A percentile compares a stretch with the other conserved stretches of the same genome.
phyloP scores from a whole-genome alignment of 2,797 vertebrate genomes.

The Philypnodon macrostomus region DNA sequence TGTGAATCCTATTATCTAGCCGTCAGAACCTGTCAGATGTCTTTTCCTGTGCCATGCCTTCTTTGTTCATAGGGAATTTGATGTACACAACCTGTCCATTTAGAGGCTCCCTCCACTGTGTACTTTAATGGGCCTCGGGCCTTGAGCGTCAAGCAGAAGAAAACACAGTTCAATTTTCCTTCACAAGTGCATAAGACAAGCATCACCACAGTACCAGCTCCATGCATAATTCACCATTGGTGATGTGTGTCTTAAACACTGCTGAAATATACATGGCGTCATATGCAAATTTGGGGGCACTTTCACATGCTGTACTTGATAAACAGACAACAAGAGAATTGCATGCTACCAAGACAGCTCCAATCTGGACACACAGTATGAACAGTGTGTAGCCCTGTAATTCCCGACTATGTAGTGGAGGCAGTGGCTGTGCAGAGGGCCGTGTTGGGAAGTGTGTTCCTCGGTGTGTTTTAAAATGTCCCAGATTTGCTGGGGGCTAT shows the following conservation, averaged over 20 bases:
- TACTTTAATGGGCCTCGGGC: slow-evolving; percentile 65
- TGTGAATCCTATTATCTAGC: slow-evolving; percentile 60
- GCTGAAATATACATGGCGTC: slow-evolving; percentile 95
- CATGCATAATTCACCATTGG: slow-evolving; percentile 93
- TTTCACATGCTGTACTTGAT: slow-evolving; percentile 74
- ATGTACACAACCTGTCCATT: slow-evolving; percentile 56
- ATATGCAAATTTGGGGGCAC: slow-evolving; percentile 88
- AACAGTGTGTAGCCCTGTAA: slow-evolving; percentile 35
- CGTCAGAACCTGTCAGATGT: slow-evolving; percentile 58
- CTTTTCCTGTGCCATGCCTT: slow-evolving; percentile 24
- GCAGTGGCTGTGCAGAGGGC: slow-evolving; percentile 23
- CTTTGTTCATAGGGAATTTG: slow-evolving; percentile 51
- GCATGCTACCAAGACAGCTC: slow-evolving; percentile 49
- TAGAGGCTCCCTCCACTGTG: slow-evolving; percentile 50
- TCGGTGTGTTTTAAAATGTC: slow-evolving; percentile 18
- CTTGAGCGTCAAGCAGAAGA: slow-evolving; percentile 63
- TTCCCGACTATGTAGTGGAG: slow-evolving; percentile 11
- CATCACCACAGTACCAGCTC: slow-evolving; percentile 77
- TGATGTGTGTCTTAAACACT: slow-evolving; percentile 89
- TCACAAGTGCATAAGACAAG: slow-evolving; percentile 82
- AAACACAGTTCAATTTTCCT: slow-evolving; percentile 82
- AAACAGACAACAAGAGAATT: slow-evolving; percentile 78
- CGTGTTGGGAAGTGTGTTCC: slow-evolving; percentile 15
- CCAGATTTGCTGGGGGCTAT: slow-evolving; percentile 10
- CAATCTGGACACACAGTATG: slow-evolving; percentile 52